Conservation (phyloP, 2,113 vertebrate species). For the Setophaga coronata region DNA sequence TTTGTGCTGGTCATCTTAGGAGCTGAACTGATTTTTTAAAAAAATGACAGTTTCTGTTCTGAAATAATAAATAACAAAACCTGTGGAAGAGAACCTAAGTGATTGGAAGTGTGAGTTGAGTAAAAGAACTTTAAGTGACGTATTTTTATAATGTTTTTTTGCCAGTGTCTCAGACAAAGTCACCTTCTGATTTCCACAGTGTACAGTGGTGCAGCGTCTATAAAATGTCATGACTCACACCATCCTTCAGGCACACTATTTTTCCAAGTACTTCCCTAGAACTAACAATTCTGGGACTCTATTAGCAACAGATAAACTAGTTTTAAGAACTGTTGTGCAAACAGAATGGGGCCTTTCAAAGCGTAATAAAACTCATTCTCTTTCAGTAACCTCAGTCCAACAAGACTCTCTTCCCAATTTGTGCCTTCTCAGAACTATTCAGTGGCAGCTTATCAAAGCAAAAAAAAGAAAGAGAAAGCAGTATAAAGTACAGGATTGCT, state of each 20-base stretch:
- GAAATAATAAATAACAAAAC: background rate
- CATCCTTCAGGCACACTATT: background rate
- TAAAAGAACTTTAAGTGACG: background rate
- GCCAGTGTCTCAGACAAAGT: background rate
- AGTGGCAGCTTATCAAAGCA: background rate
- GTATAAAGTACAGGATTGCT: no score
- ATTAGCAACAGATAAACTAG: background rate
- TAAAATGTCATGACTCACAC: background rate
- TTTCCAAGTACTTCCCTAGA: background rate
- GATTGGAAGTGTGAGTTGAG: background rate
- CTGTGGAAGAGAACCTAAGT: background rate
- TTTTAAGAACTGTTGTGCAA: background rate
- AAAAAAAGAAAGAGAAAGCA: background rate
- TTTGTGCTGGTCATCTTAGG: background rate
- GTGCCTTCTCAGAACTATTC: background rate
- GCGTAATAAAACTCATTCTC: background rate
- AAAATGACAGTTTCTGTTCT: background rate
- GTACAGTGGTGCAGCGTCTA: background rate
- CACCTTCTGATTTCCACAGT: background rate
- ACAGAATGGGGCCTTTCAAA: background rate
- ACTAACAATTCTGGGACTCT: background rate
- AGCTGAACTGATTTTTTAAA: background rate
- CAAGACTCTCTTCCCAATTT: fast-evolving
- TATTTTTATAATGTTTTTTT: background rate
- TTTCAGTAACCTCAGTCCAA: background rate